Conservation (phyloP, 2,888 invertebrate genomes). For the Morinoia aosen region DNA sequence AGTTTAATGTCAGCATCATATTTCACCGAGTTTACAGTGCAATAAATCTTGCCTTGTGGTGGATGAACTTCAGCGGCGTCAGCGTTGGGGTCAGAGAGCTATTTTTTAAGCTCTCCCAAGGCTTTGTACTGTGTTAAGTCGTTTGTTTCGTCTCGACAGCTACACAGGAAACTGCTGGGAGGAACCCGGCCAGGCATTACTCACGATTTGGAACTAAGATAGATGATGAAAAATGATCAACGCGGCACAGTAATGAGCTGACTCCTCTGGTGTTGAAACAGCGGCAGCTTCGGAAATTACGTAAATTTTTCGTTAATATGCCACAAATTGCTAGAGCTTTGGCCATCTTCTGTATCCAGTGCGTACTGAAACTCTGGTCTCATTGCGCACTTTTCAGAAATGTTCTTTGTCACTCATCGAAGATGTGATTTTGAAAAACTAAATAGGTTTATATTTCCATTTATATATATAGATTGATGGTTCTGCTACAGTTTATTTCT, state of each 20-base stretch:
- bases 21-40: slow-evolving; percentile 14
- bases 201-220: neutral
- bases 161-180: neutral
- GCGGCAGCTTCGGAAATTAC: too few relatives aligned
- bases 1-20: slow-evolving; percentile 25
- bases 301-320: too few relatives aligned
- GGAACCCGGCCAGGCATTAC: neutral
- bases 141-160: neutral
- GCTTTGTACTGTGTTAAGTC: neutral
- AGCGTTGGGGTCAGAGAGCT: neutral
- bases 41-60: slow-evolving; percentile 38
- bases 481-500: too few relatives aligned
- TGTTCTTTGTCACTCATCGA: too few relatives aligned
- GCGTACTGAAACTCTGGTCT: too few relatives aligned
- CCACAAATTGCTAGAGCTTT: too few relatives aligned
- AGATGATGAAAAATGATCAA: neutral
- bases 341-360: too few relatives aligned
- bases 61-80: slow-evolving; percentile 36
- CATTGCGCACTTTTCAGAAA: too few relatives aligned
- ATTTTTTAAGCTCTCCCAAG: neutral
- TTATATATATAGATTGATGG: too few relatives aligned
- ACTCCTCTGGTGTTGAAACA: neutral
- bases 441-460: too few relatives aligned
- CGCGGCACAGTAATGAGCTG: neutral
- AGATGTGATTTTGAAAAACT: too few relatives aligned